A percentile compares a stretch with the other conserved stretches of the same genome.
Evolutionary conservation across 2,888 invertebrate species (phyloP).

Genomic region (Hecatera dysodea): DNA sequence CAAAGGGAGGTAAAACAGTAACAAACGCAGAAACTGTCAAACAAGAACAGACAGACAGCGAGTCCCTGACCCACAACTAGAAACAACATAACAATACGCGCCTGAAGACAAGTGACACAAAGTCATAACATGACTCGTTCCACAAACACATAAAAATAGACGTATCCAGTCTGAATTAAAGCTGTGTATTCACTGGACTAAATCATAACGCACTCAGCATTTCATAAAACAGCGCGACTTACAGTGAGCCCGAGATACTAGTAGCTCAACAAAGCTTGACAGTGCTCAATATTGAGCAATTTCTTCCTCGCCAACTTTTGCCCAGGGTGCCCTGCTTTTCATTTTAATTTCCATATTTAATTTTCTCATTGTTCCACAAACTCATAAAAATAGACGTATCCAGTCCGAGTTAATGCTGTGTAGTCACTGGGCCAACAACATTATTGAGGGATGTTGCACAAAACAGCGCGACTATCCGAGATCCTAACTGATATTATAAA

Average conservation of each 20-base stretch:
- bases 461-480: not conserved
- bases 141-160: slow-evolving; percentile 47
- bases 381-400: slow-evolving; percentile 41
- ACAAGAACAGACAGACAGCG: slow-evolving; percentile 21
- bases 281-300: slow-evolving; percentile 5
- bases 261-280: slow-evolving; percentile 5
- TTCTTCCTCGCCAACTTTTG: not conserved
- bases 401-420: slow-evolving; percentile 3
- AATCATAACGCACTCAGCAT: not conserved
- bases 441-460: not conserved
- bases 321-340: not conserved
- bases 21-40: slow-evolving; percentile 26
- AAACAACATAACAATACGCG: slow-evolving; percentile 35
- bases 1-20: slow-evolving; percentile 18
- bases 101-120: slow-evolving; percentile 40
- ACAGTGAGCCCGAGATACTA: slow-evolving; percentile 1
- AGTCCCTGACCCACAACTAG: slow-evolving; percentile 35
- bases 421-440: not conserved
- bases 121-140: slow-evolving; percentile 54
- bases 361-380: slow-evolving; percentile 44
- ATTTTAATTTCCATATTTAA: slow-evolving; percentile 43
- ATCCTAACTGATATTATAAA: not conserved
- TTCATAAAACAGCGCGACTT: not conserved
- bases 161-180: slow-evolving; percentile 10
- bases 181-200: not conserved